Percentiles rank a stretch among this genome's conserved stretches.
These are phyloP conservation scores for Drosophila takahashii DNA, from an alignment of 1,140 invertebrate genomes.

Conservation along the genomic window DNA sequence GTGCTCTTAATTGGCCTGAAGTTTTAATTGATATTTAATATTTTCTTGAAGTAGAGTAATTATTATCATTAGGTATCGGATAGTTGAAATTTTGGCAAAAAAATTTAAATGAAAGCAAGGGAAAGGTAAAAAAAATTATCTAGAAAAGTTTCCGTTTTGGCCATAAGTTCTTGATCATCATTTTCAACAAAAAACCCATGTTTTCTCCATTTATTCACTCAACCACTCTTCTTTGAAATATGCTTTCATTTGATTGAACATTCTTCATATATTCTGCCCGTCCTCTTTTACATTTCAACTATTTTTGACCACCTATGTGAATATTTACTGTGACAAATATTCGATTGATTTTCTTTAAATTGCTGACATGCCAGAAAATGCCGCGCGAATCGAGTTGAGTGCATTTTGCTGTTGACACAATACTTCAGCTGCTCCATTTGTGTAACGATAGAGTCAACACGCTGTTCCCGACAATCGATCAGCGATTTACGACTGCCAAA, in stretches of 20 bases:
- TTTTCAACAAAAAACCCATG: too few species aligned
- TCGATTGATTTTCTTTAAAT: constrained; percentile 13
- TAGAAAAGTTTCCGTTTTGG: too few species aligned
- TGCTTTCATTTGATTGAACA: not conserved
- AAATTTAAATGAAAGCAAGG: too few species aligned
- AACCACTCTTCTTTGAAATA: not conserved
- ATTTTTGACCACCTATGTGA: not conserved
- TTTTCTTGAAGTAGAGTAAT: not conserved
- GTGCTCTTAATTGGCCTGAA: not conserved
- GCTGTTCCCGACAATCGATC: constrained; percentile 44
- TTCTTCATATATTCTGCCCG: not conserved
- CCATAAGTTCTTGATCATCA: too few species aligned
- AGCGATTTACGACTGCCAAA: constrained; percentile 34
- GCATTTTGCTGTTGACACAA: constrained; percentile 43
- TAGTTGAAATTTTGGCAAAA: too few species aligned
- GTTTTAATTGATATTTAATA: not conserved
- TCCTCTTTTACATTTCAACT: not conserved
- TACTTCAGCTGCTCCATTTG: constrained; percentile 45
- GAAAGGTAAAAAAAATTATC: too few species aligned
- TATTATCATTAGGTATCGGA: too few species aligned
- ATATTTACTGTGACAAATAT: not conserved
- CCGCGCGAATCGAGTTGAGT: constrained; percentile 33
- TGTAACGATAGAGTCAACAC: constrained; percentile 43
- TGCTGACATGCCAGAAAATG: constrained; percentile 13
- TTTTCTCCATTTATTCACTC: not conserved